These are phyloP conservation scores for Tolmerus cingulatus DNA, from an alignment of 2,888 invertebrate genomes.

Conservation along the genomic window DNA sequence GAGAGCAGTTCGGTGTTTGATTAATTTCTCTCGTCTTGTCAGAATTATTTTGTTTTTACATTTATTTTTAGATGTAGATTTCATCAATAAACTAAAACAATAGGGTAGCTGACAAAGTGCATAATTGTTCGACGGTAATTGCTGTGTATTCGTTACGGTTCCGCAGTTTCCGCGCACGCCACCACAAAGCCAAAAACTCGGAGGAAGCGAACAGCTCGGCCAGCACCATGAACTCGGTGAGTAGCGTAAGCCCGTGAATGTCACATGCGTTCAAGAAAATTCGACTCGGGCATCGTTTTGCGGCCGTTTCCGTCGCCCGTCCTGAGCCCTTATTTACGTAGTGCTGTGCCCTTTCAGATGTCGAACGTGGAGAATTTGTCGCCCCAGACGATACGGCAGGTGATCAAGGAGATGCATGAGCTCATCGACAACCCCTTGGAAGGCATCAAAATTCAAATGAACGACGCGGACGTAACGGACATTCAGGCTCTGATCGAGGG, in stretches of 20 bases:
- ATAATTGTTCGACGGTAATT: background rate
- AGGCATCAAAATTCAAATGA: slow-evolving; percentile 87
- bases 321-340: background rate
- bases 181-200: background rate
- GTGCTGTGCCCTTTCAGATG: slow-evolving; percentile 65
- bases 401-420: slow-evolving; percentile 87
- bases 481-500: slow-evolving; percentile 93
- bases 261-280: slow-evolving; percentile 3
- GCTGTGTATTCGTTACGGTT: background rate
- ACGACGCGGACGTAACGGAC: slow-evolving; percentile 93
- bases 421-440: slow-evolving; percentile 85
- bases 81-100: slow-evolving; percentile 26
- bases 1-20: slow-evolving; percentile 23
- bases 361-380: slow-evolving; percentile 95
- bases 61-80: slow-evolving; percentile 36
- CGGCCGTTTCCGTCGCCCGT: background rate
- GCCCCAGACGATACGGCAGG: slow-evolving; percentile 88
- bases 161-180: background rate
- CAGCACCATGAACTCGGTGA: slow-evolving; percentile 32
- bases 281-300: background rate
- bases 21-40: slow-evolving; percentile 32
- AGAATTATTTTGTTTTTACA: slow-evolving; percentile 38
- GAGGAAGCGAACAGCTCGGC: background rate
- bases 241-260: background rate
- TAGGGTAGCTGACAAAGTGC: background rate